Conservation (phyloP, 2,113 vertebrate genomes). For the Tauraco erythrolophus region DNA sequence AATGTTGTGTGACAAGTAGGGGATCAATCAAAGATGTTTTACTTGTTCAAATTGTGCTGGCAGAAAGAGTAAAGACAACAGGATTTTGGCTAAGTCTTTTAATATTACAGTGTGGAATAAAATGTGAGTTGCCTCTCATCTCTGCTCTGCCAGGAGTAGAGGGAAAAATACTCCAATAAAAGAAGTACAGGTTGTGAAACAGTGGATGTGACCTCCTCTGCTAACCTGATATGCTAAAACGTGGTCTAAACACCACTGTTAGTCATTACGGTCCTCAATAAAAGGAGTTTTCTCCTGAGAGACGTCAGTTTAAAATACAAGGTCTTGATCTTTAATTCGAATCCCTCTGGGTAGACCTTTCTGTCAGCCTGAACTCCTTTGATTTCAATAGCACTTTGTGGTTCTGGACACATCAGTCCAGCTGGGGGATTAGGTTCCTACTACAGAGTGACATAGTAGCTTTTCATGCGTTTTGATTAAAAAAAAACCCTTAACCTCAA, state of each 20-base stretch:
- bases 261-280: background rate
- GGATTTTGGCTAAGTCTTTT: background rate
- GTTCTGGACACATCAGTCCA: background rate
- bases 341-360: background rate
- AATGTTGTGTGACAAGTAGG: background rate
- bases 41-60: background rate
- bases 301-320: background rate
- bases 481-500: background rate
- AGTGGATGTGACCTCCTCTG: background rate
- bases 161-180: background rate
- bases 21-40: background rate
- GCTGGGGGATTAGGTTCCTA: background rate
- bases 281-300: background rate
- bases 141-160: background rate
- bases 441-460: background rate
- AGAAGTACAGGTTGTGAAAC: background rate
- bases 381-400: background rate
- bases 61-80: background rate
- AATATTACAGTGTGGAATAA: background rate
- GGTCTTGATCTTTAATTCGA: background rate
- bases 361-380: background rate
- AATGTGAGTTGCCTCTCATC: background rate
- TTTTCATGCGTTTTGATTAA: background rate
- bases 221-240: background rate
- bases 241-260: background rate